These are phyloP conservation scores for Zenarchopterus dispar DNA, from an alignment of 2,797 vertebrate species.

Conservation along the genomic window DNA sequence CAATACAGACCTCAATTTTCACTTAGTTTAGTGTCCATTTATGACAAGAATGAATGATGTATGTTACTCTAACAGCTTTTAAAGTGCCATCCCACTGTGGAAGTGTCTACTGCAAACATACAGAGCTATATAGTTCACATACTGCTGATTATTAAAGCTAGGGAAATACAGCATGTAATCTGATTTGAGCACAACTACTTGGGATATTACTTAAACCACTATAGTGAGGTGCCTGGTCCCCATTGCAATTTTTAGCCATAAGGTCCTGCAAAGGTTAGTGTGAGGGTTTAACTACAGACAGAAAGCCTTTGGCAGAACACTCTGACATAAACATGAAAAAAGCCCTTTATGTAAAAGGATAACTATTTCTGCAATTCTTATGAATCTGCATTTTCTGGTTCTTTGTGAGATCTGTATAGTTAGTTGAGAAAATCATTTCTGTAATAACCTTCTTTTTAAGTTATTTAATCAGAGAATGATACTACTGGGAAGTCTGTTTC, in stretches of 20 bases:
- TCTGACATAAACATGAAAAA: constrained; percentile 13
- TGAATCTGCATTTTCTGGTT: neutral
- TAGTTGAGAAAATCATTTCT: too few species aligned
- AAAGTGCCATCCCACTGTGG: constrained; percentile 60
- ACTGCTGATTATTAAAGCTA: constrained; percentile 67
- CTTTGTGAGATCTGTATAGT: neutral
- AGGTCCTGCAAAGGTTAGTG: constrained; percentile 63
- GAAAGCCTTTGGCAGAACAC: constrained; percentile 21
- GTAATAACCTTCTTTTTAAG: too few species aligned
- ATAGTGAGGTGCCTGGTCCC: constrained; percentile 65
- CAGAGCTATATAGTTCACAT: constrained; percentile 64
- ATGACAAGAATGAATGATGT: constrained; percentile 56
- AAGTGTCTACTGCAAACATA: constrained; percentile 48
- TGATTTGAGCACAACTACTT: constrained; percentile 68
- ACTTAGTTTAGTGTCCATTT: constrained; percentile 55
- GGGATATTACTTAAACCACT: constrained; percentile 70
- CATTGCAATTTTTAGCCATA: constrained; percentile 59
- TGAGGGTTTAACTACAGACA: constrained; percentile 60
- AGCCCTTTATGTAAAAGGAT: neutral
- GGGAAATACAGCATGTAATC: constrained; percentile 48
- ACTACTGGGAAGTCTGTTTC: too few species aligned
- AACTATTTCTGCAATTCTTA: neutral
- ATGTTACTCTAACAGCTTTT: constrained; percentile 63
- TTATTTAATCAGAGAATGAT: too few species aligned
- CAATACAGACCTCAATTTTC: constrained; percentile 32